Percentiles rank a stretch among this genome's conserved stretches.
Conservation (phyloP, 1,140 invertebrate genomes). For the Campoletis sonorensis region DNA sequence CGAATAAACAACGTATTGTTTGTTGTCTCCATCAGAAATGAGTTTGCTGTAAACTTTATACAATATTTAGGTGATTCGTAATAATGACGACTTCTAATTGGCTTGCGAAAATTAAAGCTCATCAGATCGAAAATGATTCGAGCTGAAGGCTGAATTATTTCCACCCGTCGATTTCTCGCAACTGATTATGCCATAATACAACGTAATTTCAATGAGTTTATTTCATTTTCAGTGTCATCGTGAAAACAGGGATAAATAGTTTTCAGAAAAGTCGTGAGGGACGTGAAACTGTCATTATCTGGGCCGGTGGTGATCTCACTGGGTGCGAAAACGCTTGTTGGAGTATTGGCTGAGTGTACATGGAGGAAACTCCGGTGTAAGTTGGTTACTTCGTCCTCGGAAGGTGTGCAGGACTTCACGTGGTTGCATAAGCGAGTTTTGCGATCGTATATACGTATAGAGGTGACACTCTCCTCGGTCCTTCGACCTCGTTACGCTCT, state of each 20-base stretch:
- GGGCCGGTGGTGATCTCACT: not conserved
- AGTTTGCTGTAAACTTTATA: no score
- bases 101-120: no score
- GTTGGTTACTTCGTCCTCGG: slow-evolving; percentile 56
- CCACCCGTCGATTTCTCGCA: no score
- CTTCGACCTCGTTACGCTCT: slow-evolving; percentile 66
- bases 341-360: slow-evolving; percentile 20
- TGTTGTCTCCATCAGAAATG: no score
- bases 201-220: no score
- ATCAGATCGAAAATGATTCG: no score
- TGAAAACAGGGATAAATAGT: not conserved
- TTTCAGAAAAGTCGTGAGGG: not conserved
- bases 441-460: slow-evolving; percentile 59
- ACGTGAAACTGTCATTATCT: not conserved
- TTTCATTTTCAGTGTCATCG: not conserved
- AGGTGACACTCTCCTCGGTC: slow-evolving; percentile 60
- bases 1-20: no score
- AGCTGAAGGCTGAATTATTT: no score
- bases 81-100: no score
- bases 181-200: no score
- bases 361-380: not conserved
- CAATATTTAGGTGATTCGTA: no score
- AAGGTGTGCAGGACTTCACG: slow-evolving; percentile 7
- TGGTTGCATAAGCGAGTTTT: slow-evolving; percentile 46
- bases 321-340: not conserved